These are phyloP conservation scores for Bombus waltoni DNA, from an alignment of 1,140 invertebrate genomes.

Conservation along the genomic window DNA sequence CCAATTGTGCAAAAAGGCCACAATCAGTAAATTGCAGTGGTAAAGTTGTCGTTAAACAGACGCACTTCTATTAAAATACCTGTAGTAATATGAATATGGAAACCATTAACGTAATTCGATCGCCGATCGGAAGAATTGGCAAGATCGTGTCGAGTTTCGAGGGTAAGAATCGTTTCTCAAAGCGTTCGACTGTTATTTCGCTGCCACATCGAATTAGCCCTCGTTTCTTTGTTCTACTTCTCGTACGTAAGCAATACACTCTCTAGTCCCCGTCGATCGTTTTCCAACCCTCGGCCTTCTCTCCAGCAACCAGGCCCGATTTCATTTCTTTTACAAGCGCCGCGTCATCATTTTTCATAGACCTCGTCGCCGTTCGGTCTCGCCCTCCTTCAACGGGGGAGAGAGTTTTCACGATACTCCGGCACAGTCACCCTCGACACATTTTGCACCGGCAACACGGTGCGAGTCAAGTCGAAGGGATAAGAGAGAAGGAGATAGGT, in stretches of 20 bases:
- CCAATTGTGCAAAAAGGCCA: no score
- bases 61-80: no score
- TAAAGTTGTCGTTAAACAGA: no score
- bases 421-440: constrained; percentile 50
- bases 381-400: constrained; percentile 59
- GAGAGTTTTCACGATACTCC: constrained; percentile 72
- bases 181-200: constrained; percentile 52
- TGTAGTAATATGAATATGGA: no score
- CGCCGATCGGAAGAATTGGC: not conserved
- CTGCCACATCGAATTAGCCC: constrained; percentile 66
- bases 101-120: not conserved
- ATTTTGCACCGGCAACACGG: constrained; percentile 52
- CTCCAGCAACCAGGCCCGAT: constrained; percentile 74
- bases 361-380: constrained; percentile 57
- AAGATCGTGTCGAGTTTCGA: not conserved
- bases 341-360: constrained; percentile 83
- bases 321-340: constrained; percentile 81
- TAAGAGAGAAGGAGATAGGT: constrained; percentile 22
- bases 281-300: constrained; percentile 65
- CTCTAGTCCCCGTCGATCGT: constrained; percentile 60
- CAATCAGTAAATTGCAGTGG: no score
- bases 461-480: constrained; percentile 21
- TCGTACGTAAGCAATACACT: constrained; percentile 38
- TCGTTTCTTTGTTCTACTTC: constrained; percentile 41
- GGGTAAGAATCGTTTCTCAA: constrained; percentile 39